phyloP scores from a whole-genome alignment of 2,888 invertebrate genomes.

The Zeuzera pyrina region DNA sequence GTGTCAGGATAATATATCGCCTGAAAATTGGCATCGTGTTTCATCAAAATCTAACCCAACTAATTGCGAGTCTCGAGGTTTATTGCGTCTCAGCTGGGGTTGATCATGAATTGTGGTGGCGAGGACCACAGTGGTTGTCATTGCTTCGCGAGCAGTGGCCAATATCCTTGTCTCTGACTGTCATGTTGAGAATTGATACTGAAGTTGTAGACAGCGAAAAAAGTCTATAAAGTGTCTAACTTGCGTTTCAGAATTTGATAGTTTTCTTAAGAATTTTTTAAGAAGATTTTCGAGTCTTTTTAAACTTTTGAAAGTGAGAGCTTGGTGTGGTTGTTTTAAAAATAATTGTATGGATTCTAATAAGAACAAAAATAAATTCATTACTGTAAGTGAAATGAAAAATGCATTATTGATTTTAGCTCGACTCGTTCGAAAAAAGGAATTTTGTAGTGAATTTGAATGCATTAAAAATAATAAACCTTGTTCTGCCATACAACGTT shows the following conservation, averaged over 20 bases:
- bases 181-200: too few relatives aligned
- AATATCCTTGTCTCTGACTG: too few relatives aligned
- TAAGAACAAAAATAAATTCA: too few relatives aligned
- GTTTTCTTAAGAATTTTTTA: background rate
- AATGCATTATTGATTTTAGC: too few relatives aligned
- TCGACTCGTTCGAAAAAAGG: too few relatives aligned
- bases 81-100: background rate
- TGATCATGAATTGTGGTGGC: background rate
- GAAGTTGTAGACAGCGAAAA: background rate
- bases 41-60: background rate
- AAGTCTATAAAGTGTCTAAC: slow-evolving; percentile 1
- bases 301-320: background rate
- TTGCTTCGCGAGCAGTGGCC: too few relatives aligned
- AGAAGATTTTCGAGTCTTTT: background rate
- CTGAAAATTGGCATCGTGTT: background rate
- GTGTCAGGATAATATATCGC: slow-evolving; percentile 12
- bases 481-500: too few relatives aligned
- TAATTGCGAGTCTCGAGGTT: background rate
- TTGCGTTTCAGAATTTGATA: background rate
- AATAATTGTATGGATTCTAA: too few relatives aligned
- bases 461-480: too few relatives aligned
- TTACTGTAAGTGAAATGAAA: too few relatives aligned
- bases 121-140: background rate
- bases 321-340: too few relatives aligned
- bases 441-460: too few relatives aligned